Evolutionary conservation across 2,888 invertebrate genomes (phyloP).

Genomic region (Rhogogaster chlorosoma): DNA sequence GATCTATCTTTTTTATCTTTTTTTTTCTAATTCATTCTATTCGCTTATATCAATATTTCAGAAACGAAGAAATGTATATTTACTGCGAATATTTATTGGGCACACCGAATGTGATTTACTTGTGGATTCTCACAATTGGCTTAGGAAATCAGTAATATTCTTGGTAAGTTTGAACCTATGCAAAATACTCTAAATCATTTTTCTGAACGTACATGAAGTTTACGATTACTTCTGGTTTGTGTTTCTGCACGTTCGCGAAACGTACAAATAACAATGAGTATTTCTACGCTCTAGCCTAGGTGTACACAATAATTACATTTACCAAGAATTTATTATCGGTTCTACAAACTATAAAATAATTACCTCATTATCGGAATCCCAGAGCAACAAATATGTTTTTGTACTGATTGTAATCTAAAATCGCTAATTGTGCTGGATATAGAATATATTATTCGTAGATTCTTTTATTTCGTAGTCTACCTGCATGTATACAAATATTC

Average conservation of each 20-base stretch:
- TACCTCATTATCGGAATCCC: background rate
- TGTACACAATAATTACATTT: background rate
- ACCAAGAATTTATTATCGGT: background rate
- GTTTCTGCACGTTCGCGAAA: background rate
- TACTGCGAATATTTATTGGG: background rate
- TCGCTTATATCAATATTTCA: background rate
- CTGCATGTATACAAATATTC: background rate
- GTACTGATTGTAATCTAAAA: background rate
- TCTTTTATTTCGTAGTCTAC: background rate
- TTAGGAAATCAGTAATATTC: background rate
- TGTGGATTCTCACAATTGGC: background rate
- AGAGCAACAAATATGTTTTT: background rate
- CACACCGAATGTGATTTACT: background rate
- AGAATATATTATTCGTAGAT: background rate
- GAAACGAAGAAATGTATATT: background rate
- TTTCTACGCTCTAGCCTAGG: background rate
- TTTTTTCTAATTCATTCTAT: background rate
- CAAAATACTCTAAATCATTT: background rate
- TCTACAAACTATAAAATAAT: background rate
- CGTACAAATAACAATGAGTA: background rate
- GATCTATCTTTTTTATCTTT: no score
- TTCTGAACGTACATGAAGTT: no score
- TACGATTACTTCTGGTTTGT: background rate
- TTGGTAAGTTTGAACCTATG: background rate
- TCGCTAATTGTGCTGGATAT: background rate